phyloP scores from a whole-genome alignment of 2,797 vertebrate genomes.

The Falco rusticolus region DNA sequence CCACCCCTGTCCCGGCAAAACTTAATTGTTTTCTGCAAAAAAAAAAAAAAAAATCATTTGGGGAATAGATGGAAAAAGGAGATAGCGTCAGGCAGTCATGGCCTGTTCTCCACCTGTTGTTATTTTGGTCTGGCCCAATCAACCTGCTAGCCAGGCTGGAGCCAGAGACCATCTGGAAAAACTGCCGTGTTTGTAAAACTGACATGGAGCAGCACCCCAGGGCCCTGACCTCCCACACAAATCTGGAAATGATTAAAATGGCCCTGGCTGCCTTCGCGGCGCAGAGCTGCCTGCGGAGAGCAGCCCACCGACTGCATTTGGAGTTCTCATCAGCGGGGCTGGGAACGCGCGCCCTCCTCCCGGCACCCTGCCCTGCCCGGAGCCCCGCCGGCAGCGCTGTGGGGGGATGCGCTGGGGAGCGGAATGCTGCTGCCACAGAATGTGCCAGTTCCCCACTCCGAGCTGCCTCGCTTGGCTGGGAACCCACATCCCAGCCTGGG shows the following conservation, averaged over 20 bases:
- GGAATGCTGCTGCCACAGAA: background rate
- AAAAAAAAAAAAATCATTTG: conserved; percentile 24
- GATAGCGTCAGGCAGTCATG: conserved; percentile 93
- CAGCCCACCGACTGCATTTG: conserved; percentile 73
- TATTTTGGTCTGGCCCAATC: conserved; percentile 91
- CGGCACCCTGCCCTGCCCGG: background rate
- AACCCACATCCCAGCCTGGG: background rate
- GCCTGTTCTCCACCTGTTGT: conserved; percentile 99
- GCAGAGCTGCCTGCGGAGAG: conserved; percentile 67
- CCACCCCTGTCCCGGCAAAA: background rate
- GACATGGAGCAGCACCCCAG: conserved; percentile 94
- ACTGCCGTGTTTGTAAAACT: conserved; percentile 99
- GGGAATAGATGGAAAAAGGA: conserved; percentile 74
- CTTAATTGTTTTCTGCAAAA: conserved; percentile 63
- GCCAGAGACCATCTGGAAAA: conserved; percentile 99
- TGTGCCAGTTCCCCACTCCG: accelerated
- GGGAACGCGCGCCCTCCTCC: background rate
- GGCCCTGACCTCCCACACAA: conserved; percentile 98
- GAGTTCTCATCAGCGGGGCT: conserved; percentile 78
- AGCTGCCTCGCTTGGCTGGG: background rate
- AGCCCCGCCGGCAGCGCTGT: background rate
- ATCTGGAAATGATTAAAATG: conserved; percentile 98
- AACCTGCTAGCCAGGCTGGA: conserved; percentile 99
- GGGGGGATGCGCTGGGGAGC: background rate
- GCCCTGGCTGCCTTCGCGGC: conserved; percentile 67